These are phyloP conservation scores for Drosophila emarginata DNA, from an alignment of 2,888 invertebrate species.

Conservation along the genomic window DNA sequence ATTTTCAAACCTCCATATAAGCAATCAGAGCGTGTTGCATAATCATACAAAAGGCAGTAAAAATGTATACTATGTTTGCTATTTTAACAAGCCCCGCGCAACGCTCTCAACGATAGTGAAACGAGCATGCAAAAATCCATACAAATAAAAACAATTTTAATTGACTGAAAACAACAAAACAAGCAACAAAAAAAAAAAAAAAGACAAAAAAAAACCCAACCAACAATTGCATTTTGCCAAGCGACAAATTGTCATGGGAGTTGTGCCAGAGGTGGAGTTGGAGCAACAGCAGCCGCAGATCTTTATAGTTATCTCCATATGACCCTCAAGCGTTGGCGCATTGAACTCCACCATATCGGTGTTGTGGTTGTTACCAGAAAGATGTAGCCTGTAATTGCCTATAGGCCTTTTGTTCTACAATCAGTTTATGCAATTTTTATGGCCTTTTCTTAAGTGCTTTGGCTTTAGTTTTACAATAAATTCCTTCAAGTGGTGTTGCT, in stretches of 20 bases:
- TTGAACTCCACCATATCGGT: conserved; percentile 54
- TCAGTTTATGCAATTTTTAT: conserved; percentile 27
- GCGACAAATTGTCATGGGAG: conserved; percentile 76
- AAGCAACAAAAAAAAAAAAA: conserved; percentile 38
- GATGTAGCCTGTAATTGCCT: conserved; percentile 7
- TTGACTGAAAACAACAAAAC: conserved; percentile 51
- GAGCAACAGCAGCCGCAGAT: conserved; percentile 23
- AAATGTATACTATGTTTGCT: conserved; percentile 51
- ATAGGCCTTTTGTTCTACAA: conserved; percentile 22
- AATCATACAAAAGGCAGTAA: conserved; percentile 59
- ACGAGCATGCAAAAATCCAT: conserved; percentile 61
- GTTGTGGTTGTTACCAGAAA: neutral
- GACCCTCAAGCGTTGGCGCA: conserved; percentile 66
- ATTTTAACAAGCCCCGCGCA: conserved; percentile 66
- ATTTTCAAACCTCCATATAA: conserved; percentile 39
- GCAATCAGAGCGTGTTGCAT: conserved; percentile 77
- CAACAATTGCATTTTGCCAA: conserved; percentile 72
- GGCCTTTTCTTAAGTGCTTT: conserved; percentile 28
- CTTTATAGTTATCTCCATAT: conserved; percentile 42
- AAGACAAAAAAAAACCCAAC: conserved; percentile 55
- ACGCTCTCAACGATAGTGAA: conserved; percentile 63
- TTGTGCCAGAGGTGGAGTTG: conserved; percentile 50
- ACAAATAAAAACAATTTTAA: conserved; percentile 57
- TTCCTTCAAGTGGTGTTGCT: conserved; percentile 30
- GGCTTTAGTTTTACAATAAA: conserved; percentile 46